phyloP scores from a whole-genome alignment of 2,888 invertebrate species.

The Drosophila pseudotakahashii region DNA sequence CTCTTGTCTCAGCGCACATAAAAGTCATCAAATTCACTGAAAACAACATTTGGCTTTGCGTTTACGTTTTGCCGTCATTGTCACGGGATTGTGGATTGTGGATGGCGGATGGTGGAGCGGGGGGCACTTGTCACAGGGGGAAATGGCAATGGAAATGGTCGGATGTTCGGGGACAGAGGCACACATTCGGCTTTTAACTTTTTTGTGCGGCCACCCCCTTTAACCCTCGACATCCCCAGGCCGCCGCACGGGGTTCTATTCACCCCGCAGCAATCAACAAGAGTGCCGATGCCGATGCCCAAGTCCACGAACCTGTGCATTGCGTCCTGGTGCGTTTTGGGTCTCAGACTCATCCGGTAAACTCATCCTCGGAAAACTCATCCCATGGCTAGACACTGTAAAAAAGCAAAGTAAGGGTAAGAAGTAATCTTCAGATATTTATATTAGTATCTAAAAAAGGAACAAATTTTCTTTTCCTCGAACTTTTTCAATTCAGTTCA shows the following conservation, averaged over 20 bases:
- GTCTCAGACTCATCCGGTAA: conserved; percentile 37
- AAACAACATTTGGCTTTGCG: conserved; percentile 80
- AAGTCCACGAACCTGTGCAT: conserved; percentile 38
- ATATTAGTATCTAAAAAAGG: too few relatives aligned
- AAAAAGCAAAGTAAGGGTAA: not conserved
- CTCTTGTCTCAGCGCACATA: conserved; percentile 82
- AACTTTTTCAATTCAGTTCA: too few relatives aligned
- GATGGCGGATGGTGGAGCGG: not conserved
- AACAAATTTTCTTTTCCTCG: too few relatives aligned
- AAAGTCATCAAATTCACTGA: conserved; percentile 84
- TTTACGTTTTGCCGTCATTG: conserved; percentile 75
- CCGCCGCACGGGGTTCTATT: conserved; percentile 22
- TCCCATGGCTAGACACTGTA: conserved; percentile 3
- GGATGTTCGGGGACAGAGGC: not conserved
- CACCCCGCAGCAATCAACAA: conserved; percentile 72
- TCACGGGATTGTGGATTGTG: conserved; percentile 53
- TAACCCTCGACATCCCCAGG: conserved; percentile 14
- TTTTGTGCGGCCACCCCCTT: conserved; percentile 50
- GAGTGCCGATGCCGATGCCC: conserved; percentile 70
- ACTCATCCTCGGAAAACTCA: conserved; percentile 7
- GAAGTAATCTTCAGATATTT: too few relatives aligned
- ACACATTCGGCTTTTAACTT: conserved; percentile 71
- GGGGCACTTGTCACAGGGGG: conserved; percentile 9
- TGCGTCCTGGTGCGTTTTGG: conserved; percentile 62
- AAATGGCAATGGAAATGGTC: not conserved